phyloP scores from a whole-genome alignment of 2,797 vertebrate species.

The Heterohyrax brucei region DNA sequence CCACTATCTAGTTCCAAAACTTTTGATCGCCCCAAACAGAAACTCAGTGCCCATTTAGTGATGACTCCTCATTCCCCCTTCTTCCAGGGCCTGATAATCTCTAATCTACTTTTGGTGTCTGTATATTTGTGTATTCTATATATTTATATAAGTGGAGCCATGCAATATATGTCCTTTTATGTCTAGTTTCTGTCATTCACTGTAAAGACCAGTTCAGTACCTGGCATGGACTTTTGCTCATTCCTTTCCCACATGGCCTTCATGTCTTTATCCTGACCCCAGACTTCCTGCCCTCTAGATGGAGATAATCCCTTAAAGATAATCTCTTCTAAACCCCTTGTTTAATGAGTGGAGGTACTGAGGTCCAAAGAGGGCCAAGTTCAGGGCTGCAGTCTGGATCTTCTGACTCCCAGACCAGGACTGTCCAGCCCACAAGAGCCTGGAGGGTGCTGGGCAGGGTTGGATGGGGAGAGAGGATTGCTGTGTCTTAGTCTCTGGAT shows the following conservation, averaged over 20 bases:
- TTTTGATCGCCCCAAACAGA: not conserved
- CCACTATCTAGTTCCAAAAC: not conserved
- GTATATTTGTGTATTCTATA: not conserved
- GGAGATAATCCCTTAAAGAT: not conserved
- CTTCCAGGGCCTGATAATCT: not conserved
- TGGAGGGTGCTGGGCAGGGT: not conserved
- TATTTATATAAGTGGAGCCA: not conserved
- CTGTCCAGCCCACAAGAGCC: not conserved
- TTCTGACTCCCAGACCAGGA: not conserved
- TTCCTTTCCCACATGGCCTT: not conserved
- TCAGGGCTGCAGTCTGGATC: not conserved
- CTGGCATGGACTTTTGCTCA: not conserved
- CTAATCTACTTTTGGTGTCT: not conserved
- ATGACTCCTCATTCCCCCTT: not conserved
- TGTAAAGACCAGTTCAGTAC: not conserved
- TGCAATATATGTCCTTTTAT: not conserved
- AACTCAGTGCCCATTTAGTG: not conserved
- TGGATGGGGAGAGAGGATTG: not conserved
- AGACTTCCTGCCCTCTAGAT: not conserved
- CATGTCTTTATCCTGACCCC: not conserved
- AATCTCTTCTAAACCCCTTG: not conserved
- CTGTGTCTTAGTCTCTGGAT: not conserved
- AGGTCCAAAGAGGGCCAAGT: not conserved
- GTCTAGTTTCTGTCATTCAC: not conserved
- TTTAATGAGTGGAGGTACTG: constrained; percentile 5